phyloP scores from a whole-genome alignment of 2,113 vertebrate genomes.

The Otis tarda region DNA sequence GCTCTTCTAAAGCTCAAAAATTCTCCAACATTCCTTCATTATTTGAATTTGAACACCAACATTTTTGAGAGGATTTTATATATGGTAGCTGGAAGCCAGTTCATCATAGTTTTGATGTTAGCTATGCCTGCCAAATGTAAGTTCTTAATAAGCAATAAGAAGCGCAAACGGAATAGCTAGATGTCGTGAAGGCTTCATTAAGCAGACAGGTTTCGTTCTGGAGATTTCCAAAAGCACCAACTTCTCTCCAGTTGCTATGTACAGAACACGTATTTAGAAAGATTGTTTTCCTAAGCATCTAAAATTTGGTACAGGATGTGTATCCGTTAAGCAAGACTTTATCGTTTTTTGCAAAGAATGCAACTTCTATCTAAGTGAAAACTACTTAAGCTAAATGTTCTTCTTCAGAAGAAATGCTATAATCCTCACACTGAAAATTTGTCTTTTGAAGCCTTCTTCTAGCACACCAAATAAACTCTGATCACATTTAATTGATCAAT shows the following conservation, averaged over 20 bases:
- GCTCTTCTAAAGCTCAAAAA: not conserved
- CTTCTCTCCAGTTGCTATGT: not conserved
- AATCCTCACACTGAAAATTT: not conserved
- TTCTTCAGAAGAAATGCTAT: not conserved
- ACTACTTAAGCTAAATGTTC: not conserved
- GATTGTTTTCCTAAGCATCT: not conserved
- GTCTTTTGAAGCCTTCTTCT: not conserved
- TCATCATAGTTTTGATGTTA: not conserved
- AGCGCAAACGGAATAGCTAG: not conserved
- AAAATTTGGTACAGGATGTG: not conserved
- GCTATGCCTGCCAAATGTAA: not conserved
- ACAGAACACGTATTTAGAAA: not conserved
- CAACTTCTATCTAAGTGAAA: not conserved
- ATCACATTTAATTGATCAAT: not conserved
- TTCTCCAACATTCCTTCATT: fast-evolving
- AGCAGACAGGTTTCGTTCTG: not conserved
- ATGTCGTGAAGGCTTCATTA: not conserved
- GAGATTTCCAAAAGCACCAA: not conserved
- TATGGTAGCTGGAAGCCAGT: not conserved
- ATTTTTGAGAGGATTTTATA: not conserved
- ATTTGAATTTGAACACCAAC: not conserved
- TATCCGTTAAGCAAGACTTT: not conserved
- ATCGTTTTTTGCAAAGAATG: not conserved
- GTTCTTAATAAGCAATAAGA: not conserved
- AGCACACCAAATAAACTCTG: conserved; percentile 1